These are phyloP conservation scores for Rhabditoides inermis DNA, from an alignment of 2,888 invertebrate genomes.

Conservation along the genomic window DNA sequence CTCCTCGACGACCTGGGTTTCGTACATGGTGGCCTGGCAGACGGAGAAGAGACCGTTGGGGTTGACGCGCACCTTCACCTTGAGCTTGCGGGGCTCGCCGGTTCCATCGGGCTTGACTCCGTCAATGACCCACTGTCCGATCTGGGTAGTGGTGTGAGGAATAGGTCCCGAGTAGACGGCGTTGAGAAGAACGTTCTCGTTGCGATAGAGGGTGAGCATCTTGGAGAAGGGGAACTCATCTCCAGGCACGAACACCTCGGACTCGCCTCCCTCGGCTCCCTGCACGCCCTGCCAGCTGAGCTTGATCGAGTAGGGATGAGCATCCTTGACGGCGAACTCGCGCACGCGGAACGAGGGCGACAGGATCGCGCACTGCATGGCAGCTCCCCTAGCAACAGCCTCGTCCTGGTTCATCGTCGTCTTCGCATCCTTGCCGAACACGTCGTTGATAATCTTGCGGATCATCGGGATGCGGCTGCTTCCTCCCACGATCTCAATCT, in stretches of 20 bases:
- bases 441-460: conserved; percentile 75
- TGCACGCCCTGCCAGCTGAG: conserved; percentile 54
- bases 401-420: conserved; percentile 93
- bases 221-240: conserved; percentile 85
- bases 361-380: conserved; percentile 76
- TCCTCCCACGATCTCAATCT: conserved; percentile 93
- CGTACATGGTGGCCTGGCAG: conserved; percentile 69
- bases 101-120: conserved; percentile 72
- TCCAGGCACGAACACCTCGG: conserved; percentile 82
- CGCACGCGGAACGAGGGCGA: conserved; percentile 92
- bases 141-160: conserved; percentile 65
- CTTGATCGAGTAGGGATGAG: conserved; percentile 73
- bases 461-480: conserved; percentile 86
- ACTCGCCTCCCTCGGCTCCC: conserved; percentile 65
- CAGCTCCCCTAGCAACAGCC: conserved; percentile 70
- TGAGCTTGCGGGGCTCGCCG: conserved; percentile 75
- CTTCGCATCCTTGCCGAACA: conserved; percentile 72
- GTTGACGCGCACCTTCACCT: conserved; percentile 87
- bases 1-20: conserved; percentile 47
- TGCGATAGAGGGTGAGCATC: conserved; percentile 82
- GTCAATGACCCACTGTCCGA: conserved; percentile 52
- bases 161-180: conserved; percentile 72
- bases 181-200: conserved; percentile 76
- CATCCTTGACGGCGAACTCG: conserved; percentile 86
- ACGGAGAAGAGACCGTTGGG: conserved; percentile 83